These are phyloP conservation scores for Agonopterix heracliana DNA, from an alignment of 2,888 invertebrate genomes.

Conservation along the genomic window DNA sequence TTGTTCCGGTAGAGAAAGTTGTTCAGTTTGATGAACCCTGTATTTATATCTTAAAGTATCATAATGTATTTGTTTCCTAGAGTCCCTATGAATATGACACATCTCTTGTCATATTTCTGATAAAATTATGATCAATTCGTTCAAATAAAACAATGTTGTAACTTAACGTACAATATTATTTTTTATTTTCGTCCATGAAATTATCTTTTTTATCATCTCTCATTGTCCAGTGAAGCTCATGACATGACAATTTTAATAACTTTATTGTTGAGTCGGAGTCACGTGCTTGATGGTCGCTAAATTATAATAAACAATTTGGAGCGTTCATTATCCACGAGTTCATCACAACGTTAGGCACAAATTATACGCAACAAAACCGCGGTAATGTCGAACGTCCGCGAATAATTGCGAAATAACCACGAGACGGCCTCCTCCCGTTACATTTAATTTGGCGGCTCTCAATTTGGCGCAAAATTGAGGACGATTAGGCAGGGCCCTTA, in stretches of 20 bases:
- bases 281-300: constrained; percentile 61
- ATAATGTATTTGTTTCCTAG: too few relatives aligned
- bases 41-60: too few relatives aligned
- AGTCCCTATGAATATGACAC: too few relatives aligned
- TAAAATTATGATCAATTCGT: too few relatives aligned
- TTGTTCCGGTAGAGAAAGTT: too few relatives aligned
- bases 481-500: constrained; percentile 33
- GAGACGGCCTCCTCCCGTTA: constrained; percentile 53
- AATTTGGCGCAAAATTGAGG: constrained; percentile 42
- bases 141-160: background rate
- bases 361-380: constrained; percentile 65
- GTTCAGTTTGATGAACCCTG: too few relatives aligned
- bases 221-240: constrained; percentile 32
- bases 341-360: constrained; percentile 57
- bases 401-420: constrained; percentile 70
- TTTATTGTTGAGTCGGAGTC: constrained; percentile 54
- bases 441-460: constrained; percentile 63
- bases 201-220: constrained; percentile 17
- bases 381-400: constrained; percentile 66
- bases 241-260: constrained; percentile 49
- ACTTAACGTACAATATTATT: background rate
- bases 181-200: constrained; percentile 1
- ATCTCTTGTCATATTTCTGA: too few relatives aligned
- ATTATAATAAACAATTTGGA: constrained; percentile 72
- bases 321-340: constrained; percentile 63